Evolutionary conservation across 2,113 vertebrate genomes (phyloP).

Genomic region (Cairina moschata): DNA sequence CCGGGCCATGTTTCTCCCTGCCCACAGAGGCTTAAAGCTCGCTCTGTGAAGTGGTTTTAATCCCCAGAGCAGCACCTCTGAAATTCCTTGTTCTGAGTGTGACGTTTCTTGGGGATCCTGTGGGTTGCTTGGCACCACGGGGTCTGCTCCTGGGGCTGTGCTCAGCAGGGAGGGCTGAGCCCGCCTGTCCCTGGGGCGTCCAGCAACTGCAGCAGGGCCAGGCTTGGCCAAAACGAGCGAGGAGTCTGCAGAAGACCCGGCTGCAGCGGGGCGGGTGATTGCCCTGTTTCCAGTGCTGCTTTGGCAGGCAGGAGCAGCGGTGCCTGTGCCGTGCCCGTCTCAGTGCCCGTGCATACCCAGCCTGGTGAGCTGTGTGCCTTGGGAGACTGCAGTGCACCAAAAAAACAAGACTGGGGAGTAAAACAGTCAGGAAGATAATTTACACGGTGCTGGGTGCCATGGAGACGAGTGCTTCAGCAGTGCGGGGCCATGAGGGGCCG

Average conservation of each 20-base stretch:
- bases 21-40: neutral
- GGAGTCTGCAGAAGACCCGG: neutral
- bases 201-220: rapidly evolving
- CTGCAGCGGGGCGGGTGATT: rapidly evolving
- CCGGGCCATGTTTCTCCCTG: neutral
- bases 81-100: neutral
- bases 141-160: neutral
- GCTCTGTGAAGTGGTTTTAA: neutral
- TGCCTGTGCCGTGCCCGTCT: neutral
- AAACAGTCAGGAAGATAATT: neutral
- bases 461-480: neutral
- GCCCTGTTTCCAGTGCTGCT: neutral
- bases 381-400: neutral
- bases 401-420: neutral
- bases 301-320: neutral
- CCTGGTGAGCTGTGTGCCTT: neutral
- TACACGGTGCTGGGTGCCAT: neutral
- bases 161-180: neutral
- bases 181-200: rapidly evolving
- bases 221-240: neutral
- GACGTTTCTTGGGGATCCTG: rapidly evolving
- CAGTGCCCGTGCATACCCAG: neutral
- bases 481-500: rapidly evolving
- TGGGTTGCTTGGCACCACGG: rapidly evolving
- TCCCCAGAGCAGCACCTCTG: neutral